A percentile compares a stretch with the other conserved stretches of the same genome.
phyloP scores from a whole-genome alignment of 2,888 invertebrate species.

The Baccha elongata region DNA sequence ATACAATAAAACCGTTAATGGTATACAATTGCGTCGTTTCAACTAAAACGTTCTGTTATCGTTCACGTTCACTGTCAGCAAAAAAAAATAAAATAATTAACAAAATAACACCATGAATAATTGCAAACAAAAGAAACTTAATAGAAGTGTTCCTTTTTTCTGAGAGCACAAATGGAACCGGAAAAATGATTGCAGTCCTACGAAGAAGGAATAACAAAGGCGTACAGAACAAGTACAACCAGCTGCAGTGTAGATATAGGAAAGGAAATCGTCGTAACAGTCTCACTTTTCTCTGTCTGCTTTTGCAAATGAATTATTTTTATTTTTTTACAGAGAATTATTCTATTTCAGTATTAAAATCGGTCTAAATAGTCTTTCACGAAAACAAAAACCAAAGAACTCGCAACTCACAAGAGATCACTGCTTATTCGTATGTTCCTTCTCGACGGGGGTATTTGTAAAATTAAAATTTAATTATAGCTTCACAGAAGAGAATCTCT shows the following conservation, averaged over 20 bases:
- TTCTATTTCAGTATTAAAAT: constrained; percentile 67
- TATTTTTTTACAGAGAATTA: constrained; percentile 1
- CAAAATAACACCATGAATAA: constrained; percentile 34
- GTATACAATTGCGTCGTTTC: constrained; percentile 60
- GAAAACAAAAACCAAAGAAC: constrained; percentile 26
- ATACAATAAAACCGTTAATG: constrained; percentile 52
- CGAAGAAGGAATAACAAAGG: constrained; percentile 54
- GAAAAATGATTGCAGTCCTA: constrained; percentile 59
- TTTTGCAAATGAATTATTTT: constrained; percentile 46
- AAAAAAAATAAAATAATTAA: constrained; percentile 36
- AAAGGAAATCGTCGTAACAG: constrained; percentile 42
- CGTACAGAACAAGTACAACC: constrained; percentile 24
- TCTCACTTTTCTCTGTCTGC: constrained; percentile 30
- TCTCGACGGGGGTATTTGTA: constrained; percentile 44
- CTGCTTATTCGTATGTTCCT: constrained; percentile 45
- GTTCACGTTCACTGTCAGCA: constrained; percentile 51
- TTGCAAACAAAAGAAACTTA: constrained; percentile 28
- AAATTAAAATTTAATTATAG: constrained; percentile 54
- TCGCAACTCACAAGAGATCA: constrained; percentile 44
- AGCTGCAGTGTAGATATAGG: constrained; percentile 36
- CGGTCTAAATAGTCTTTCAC: constrained; percentile 43
- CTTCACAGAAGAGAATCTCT: neutral
- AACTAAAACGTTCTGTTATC: constrained; percentile 40
- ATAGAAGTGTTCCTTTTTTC: constrained; percentile 29
- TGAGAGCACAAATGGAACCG: constrained; percentile 47